Base-by-base conservation (phyloP, 2,888 invertebrate species). In the Fragum whitleyi region DNA sequence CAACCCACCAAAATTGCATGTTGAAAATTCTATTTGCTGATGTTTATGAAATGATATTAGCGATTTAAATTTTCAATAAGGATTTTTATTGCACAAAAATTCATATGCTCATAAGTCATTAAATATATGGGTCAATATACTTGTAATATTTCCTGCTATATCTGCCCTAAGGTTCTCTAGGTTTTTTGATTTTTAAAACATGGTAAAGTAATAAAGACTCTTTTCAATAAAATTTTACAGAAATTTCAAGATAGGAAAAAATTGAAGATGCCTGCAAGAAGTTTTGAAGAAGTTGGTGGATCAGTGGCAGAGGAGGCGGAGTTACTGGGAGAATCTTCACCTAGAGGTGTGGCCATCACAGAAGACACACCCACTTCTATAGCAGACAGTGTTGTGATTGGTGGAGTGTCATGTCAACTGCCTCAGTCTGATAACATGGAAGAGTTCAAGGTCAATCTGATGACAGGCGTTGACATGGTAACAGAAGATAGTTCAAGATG, bases 401-500 rank as follows among this genome's bases (percentile, higher is more conserved):
- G 94, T 81, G 95, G 95, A 74, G 92, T 95, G 53, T 94, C 94
- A 36, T 94, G 95, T 70, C 92, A 98, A 86, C 95, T 99, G 89
- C 99, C 99, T 16, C 97, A 99, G 95, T 97, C 97, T 86, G 96
- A 96, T 90, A 96, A 95, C 94, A 96, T 99, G 92, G 97, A 97
- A 89, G 99, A 99, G 95, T 99, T 99, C 94, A 97, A 96, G 92
- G 96, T 97, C 91, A 96, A 98, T 94, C 96, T 99, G 74, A 97
- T 98, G 94, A 96, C 96, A 82, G 97, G 97, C 74, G 96, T 97
- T 61, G 99, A 99, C 94, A 96, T 99, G 95, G 96, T 99, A 83
- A 98, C 97, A 39, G 98, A 97, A 88, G 98, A 98, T 93, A 97
- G 96, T 88, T 95, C 97, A 86, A 95, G 98, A 93, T 99, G 98